Percentiles rank a stretch among this genome's conserved stretches.
phyloP scores from a whole-genome alignment of 2,113 vertebrate genomes.

The Poeciliopsis prolifica region DNA sequence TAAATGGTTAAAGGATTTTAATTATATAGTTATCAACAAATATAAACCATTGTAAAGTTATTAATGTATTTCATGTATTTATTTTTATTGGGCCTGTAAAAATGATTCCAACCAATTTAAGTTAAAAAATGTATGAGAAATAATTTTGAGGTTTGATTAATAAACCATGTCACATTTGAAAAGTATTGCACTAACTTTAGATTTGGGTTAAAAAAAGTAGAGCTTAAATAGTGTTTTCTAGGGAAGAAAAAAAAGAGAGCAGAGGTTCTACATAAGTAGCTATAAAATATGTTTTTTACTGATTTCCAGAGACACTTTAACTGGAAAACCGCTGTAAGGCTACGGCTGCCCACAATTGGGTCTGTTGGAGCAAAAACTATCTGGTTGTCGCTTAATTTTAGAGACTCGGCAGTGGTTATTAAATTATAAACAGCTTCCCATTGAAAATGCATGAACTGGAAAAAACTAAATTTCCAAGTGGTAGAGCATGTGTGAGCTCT shows the following conservation, averaged over 20 bases:
- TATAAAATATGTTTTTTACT: neutral
- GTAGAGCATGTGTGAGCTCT: neutral
- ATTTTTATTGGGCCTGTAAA: too few species aligned
- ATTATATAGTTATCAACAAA: too few species aligned
- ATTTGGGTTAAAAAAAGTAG: neutral
- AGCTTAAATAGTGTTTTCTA: neutral
- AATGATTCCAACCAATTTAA: too few species aligned
- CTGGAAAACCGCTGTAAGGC: neutral
- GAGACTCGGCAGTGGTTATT: too few species aligned
- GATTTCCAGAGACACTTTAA: neutral
- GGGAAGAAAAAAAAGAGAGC: neutral
- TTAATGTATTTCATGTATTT: too few species aligned
- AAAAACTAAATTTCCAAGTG: neutral
- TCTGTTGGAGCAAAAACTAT: too few species aligned
- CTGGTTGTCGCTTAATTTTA: too few species aligned
- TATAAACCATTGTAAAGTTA: too few species aligned
- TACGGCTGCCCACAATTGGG: too few species aligned
- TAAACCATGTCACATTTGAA: neutral
- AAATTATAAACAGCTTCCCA: too few species aligned
- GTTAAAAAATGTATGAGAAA: too few species aligned
- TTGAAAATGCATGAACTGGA: neutral
- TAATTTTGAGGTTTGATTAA: neutral
- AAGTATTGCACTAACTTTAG: neutral
- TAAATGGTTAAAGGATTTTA: too few species aligned
- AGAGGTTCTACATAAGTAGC: neutral